Conservation (phyloP, 2,797 vertebrate species). For the Lophotriccus pileatus region DNA sequence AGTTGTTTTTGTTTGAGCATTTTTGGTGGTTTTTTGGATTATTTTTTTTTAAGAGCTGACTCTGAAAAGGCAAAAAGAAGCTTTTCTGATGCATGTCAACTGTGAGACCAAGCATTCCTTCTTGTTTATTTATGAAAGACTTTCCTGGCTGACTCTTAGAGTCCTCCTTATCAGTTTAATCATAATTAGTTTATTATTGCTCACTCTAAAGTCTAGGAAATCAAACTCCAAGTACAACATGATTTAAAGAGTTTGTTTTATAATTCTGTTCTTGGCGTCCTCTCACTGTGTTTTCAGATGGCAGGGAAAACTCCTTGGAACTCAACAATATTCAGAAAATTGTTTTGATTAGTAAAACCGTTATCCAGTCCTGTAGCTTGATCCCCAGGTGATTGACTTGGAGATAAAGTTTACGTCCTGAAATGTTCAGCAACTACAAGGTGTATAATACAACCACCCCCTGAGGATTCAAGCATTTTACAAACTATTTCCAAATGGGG, state of each 20-base stretch:
- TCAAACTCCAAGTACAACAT: constrained; percentile 49
- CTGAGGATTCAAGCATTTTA: constrained; percentile 65
- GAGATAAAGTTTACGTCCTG: constrained; percentile 71
- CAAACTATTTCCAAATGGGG: constrained; percentile 79
- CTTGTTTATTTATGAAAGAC: constrained; percentile 50
- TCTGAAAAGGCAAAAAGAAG: neutral
- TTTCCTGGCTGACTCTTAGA: constrained; percentile 42
- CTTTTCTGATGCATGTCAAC: constrained; percentile 30
- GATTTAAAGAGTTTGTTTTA: constrained; percentile 33
- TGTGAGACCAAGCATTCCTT: constrained; percentile 37
- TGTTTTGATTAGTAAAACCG: constrained; percentile 72
- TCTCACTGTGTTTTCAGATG: constrained; percentile 40
- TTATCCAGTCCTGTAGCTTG: constrained; percentile 61
- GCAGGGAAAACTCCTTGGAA: constrained; percentile 47
- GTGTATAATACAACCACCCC: constrained; percentile 39
- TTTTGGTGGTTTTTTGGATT: accelerated
- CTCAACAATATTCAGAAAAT: constrained; percentile 63
- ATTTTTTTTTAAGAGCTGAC: neutral
- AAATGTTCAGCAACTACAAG: constrained; percentile 65
- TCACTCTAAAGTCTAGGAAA: constrained; percentile 65
- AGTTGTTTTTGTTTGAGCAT: neutral
- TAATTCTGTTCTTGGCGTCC: constrained; percentile 14
- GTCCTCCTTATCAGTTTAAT: constrained; percentile 59
- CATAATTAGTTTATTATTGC: constrained; percentile 63
- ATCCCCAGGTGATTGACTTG: constrained; percentile 66